phyloP scores from a whole-genome alignment of 1,140 invertebrate species.

The Drosophila pectinifera region DNA sequence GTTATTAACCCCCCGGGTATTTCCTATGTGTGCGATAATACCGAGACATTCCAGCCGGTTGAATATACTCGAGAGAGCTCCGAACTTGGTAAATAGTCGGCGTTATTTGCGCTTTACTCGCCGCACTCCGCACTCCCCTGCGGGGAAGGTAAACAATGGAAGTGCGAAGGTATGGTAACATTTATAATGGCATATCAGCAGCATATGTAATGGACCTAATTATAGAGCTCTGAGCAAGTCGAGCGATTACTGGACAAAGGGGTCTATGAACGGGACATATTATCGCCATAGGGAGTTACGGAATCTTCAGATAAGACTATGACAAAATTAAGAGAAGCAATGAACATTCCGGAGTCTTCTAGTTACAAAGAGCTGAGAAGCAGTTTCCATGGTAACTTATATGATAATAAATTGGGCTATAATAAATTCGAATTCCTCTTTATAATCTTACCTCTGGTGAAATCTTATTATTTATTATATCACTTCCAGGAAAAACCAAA shows the following conservation, averaged over 20 bases:
- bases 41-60: conserved; percentile 43
- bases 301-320: conserved; percentile 3
- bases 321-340: background rate
- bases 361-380: background rate
- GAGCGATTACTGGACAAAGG: background rate
- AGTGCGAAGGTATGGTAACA: conserved; percentile 12
- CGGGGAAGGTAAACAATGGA: conserved; percentile 34
- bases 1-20: conserved; percentile 38
- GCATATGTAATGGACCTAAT: conserved; percentile 42
- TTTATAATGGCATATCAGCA: conserved; percentile 12
- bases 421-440: background rate
- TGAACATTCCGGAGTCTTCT: too few species aligned
- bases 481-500: conserved; percentile 2
- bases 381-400: too few species aligned
- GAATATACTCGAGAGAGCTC: conserved; percentile 36
- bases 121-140: conserved; percentile 6
- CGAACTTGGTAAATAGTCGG: conserved; percentile 47
- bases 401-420: background rate
- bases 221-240: conserved; percentile 43
- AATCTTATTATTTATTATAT: background rate
- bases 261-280: conserved; percentile 25
- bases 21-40: conserved; percentile 38
- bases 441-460: background rate
- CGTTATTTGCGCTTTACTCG: conserved; percentile 47
- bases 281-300: conserved; percentile 13